Conservation (phyloP, 2,888 invertebrate genomes). For the Lapara coniferarum region DNA sequence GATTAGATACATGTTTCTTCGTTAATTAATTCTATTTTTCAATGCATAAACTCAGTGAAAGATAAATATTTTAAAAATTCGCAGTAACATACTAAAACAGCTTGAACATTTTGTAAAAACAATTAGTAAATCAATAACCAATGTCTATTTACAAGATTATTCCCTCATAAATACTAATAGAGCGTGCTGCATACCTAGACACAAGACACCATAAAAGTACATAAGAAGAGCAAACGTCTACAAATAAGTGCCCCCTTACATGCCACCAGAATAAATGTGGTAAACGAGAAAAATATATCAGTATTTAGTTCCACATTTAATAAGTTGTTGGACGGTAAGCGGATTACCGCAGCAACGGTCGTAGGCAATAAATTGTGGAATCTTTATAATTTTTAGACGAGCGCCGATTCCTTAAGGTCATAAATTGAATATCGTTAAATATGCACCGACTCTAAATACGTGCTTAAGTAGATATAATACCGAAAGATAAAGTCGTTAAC, state of each 20-base stretch:
- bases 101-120: not conserved
- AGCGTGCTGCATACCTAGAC: not conserved
- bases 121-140: not conserved
- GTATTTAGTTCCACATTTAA: conserved; percentile 80
- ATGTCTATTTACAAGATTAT: not conserved
- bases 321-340: conserved; percentile 78
- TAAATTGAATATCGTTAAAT: conserved; percentile 82
- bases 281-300: conserved; percentile 77
- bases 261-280: conserved; percentile 30
- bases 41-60: not conserved
- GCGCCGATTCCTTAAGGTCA: conserved; percentile 71
- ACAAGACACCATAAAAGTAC: conserved; percentile 11
- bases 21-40: too few species aligned
- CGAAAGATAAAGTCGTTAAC: conserved; percentile 73
- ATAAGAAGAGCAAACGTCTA: conserved; percentile 2
- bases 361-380: conserved; percentile 77
- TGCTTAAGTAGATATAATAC: conserved; percentile 72
- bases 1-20: too few species aligned
- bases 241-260: conserved; percentile 9
- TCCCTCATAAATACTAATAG: conserved; percentile 4
- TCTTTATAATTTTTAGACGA: conserved; percentile 81
- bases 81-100: not conserved
- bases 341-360: conserved; percentile 62
- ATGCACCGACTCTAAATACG: conserved; percentile 57
- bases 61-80: not conserved